Evolutionary conservation across 1,140 invertebrate species (phyloP).

Genomic region (Chironomus striatipennis): DNA sequence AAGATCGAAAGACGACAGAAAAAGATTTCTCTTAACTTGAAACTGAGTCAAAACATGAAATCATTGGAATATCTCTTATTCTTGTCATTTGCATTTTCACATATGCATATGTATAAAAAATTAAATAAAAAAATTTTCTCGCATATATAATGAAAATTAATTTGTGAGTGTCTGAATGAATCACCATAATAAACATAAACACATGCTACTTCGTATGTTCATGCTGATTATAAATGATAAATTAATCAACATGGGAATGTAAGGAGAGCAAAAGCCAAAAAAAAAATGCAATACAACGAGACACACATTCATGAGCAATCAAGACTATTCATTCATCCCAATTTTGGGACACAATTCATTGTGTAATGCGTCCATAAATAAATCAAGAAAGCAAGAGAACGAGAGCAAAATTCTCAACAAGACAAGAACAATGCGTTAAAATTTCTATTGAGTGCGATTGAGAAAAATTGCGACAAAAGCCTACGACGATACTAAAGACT

Average conservation of each 20-base stretch:
- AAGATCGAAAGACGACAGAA: not conserved
- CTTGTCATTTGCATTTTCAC: too few species aligned
- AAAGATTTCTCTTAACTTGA: not conserved
- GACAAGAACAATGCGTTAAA: not conserved
- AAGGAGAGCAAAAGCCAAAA: too few species aligned
- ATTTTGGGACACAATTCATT: not conserved
- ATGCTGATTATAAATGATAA: slow-evolving; percentile 10
- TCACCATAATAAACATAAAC: slow-evolving; percentile 3
- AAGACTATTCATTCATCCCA: not conserved
- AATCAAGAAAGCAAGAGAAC: not conserved
- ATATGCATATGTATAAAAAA: too few species aligned
- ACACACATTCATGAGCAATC: not conserved
- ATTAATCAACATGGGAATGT: not conserved
- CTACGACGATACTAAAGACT: not conserved
- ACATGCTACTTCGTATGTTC: not conserved
- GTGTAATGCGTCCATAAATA: not conserved
- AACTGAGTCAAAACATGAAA: slow-evolving; percentile 6
- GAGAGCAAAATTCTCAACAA: not conserved
- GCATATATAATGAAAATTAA: slow-evolving; percentile 14
- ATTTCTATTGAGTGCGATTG: not conserved
- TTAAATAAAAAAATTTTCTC: not conserved
- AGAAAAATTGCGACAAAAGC: slow-evolving; percentile 1
- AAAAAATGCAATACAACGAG: not conserved
- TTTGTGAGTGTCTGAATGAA: slow-evolving; percentile 12
- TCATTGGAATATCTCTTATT: not conserved